phyloP scores from a whole-genome alignment of 2,888 invertebrate species.

The Agriopis aurantiaria region DNA sequence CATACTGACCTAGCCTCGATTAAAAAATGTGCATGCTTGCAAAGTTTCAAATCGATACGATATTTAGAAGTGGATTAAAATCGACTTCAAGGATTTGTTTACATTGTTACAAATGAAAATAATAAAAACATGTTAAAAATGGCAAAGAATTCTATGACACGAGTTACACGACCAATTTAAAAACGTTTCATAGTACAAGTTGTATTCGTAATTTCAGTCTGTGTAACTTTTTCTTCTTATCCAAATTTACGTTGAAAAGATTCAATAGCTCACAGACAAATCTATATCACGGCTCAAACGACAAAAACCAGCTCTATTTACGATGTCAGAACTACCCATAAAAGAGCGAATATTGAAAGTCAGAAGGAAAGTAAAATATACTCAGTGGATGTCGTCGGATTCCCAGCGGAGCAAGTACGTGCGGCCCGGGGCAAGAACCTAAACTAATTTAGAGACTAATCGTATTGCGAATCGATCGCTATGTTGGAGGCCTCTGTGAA shows the following conservation, averaged over 20 bases:
- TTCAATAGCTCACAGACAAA: background rate
- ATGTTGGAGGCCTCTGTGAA: constrained; percentile 44
- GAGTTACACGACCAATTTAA: no score
- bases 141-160: no score
- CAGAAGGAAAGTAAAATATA: constrained; percentile 32
- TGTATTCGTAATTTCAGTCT: background rate
- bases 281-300: background rate
- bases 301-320: constrained; percentile 20
- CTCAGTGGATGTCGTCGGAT: constrained; percentile 34
- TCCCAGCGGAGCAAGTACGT: constrained; percentile 51
- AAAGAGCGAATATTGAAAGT: constrained; percentile 28
- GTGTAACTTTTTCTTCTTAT: background rate
- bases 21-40: no score
- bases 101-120: no score
- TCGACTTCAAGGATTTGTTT: no score
- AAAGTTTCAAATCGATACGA: no score
- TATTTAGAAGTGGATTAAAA: no score
- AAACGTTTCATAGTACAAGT: no score
- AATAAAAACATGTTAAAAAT: background rate
- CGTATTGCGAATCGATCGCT: constrained; percentile 51
- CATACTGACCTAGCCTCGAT: background rate
- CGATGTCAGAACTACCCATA: constrained; percentile 23
- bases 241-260: background rate
- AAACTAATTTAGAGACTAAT: constrained; percentile 60
- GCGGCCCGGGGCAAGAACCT: constrained; percentile 50